Conservation (phyloP, 1,140 invertebrate species). For the Sarcophaga peregrina region DNA sequence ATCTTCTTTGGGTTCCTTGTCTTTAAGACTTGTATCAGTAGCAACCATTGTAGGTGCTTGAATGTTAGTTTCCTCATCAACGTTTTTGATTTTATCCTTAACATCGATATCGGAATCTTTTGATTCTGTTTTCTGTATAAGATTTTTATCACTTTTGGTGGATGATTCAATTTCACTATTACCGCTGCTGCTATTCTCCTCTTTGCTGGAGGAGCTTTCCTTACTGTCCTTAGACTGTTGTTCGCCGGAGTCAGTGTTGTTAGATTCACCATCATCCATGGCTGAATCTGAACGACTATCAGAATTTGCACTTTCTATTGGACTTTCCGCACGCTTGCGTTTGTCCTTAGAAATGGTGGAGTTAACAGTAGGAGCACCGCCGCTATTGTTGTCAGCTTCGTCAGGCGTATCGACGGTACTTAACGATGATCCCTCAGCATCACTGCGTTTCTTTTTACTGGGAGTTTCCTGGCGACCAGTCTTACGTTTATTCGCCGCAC, state of each 20-base stretch:
- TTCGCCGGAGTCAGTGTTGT: constrained; percentile 65
- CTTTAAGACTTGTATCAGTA: constrained; percentile 33
- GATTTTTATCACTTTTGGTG: constrained; percentile 56
- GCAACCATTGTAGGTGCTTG: constrained; percentile 52
- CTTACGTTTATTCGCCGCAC: constrained; percentile 71
- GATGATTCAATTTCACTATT: constrained; percentile 34
- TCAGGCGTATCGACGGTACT: constrained; percentile 63
- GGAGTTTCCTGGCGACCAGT: constrained; percentile 75
- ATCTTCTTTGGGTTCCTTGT: constrained; percentile 39
- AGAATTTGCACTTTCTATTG: constrained; percentile 82
- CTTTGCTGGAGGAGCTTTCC: constrained; percentile 48
- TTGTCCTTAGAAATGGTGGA: constrained; percentile 72
- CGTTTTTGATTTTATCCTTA: constrained; percentile 64
- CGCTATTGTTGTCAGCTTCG: constrained; percentile 60
- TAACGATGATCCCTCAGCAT: constrained; percentile 61
- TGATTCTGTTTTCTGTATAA: constrained; percentile 56
- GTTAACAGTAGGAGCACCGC: constrained; percentile 45
- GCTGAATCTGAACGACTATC: constrained; percentile 78
- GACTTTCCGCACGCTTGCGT: constrained; percentile 77
- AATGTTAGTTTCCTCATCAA: constrained; percentile 64
- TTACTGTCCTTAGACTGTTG: constrained; percentile 39
- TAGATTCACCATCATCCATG: constrained; percentile 78
- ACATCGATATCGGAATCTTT: constrained; percentile 54
- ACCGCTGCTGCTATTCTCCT: constrained; percentile 53
- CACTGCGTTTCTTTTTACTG: constrained; percentile 79